phyloP scores from a whole-genome alignment of 2,888 invertebrate genomes.

The Acheta domesticus region DNA sequence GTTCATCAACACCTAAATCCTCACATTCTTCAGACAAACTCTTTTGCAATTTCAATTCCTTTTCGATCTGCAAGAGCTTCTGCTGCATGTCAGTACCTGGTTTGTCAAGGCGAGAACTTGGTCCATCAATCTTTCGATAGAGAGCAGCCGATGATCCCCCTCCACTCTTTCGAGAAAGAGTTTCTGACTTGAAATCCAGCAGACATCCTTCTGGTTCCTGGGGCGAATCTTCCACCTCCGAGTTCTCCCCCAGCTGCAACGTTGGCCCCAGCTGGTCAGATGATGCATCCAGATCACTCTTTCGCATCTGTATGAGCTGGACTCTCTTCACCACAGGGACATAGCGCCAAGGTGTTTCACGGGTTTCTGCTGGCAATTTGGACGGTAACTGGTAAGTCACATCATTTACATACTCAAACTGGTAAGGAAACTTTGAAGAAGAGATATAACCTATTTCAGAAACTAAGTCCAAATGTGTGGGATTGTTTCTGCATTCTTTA shows the following conservation, averaged over 20 bases:
- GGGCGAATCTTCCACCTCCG: slow-evolving; percentile 29
- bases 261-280: slow-evolving; percentile 22
- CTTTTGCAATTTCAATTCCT: slow-evolving; percentile 55
- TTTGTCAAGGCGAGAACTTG: background rate
- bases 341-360: slow-evolving; percentile 34
- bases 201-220: slow-evolving; percentile 28
- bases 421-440: slow-evolving; percentile 24
- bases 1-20: slow-evolving; percentile 73
- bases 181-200: slow-evolving; percentile 26
- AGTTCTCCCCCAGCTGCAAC: slow-evolving; percentile 25
- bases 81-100: slow-evolving; percentile 29
- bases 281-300: slow-evolving; percentile 27
- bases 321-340: slow-evolving; percentile 35
- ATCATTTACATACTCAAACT: slow-evolving; percentile 30
- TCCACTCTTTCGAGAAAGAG: slow-evolving; percentile 3
- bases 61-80: slow-evolving; percentile 29
- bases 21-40: slow-evolving; percentile 75
- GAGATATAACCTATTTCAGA: background rate
- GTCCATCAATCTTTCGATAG: slow-evolving; percentile 19
- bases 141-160: background rate
- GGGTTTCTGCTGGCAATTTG: slow-evolving; percentile 24
- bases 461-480: background rate
- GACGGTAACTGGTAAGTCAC: slow-evolving; percentile 26
- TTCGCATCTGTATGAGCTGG: slow-evolving; percentile 29
- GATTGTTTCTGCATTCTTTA: background rate